Evolutionary conservation across 2,797 vertebrate species (phyloP).

Genomic region (Parotocinclus haroldoi): DNA sequence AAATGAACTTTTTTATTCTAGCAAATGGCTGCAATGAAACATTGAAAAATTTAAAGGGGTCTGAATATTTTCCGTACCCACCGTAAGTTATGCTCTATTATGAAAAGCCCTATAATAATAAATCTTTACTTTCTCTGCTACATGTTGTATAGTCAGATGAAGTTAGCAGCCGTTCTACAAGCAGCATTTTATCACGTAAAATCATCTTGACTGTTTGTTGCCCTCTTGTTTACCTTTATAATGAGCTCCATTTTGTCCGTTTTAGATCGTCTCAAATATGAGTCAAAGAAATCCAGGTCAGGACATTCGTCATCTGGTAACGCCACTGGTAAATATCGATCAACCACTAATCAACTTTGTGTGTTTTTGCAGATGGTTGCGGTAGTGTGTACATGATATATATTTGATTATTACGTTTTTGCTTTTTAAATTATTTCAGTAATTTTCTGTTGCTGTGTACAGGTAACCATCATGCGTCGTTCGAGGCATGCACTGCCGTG

Average conservation of each 20-base stretch:
- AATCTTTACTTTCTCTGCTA: too few species aligned
- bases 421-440: background rate
- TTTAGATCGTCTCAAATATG: constrained; percentile 96
- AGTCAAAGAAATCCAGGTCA: constrained; percentile 91
- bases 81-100: too few species aligned
- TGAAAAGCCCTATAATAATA: too few species aligned
- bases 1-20: too few species aligned
- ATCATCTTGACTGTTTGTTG: background rate
- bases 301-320: constrained; percentile 70
- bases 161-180: too few species aligned
- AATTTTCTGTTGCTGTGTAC: constrained; percentile 29
- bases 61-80: too few species aligned
- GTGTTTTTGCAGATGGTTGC: background rate
- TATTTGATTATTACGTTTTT: too few species aligned
- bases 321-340: constrained; percentile 33
- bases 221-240: constrained; percentile 26
- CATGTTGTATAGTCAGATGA: too few species aligned
- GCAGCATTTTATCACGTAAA: too few species aligned
- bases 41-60: too few species aligned
- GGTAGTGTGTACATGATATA: too few species aligned
- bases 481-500: constrained; percentile 72
- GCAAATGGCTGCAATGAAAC: too few species aligned
- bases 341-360: background rate
- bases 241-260: constrained; percentile 65
- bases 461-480: constrained; percentile 70